Evolutionary conservation across 2,888 invertebrate genomes (phyloP).

Genomic region (Tetranychus truncatus): DNA sequence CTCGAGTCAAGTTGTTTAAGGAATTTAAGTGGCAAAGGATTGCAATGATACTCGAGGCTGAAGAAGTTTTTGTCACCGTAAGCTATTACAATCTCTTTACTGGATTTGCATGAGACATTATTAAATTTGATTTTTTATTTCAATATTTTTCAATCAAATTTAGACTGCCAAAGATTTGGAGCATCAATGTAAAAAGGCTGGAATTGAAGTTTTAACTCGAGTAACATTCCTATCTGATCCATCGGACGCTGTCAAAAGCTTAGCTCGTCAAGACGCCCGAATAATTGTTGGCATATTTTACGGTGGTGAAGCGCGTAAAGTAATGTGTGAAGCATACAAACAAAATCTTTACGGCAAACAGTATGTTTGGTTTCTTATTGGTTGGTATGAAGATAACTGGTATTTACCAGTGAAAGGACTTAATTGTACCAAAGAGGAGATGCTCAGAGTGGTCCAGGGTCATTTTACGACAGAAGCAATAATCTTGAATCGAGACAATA

Average conservation of each 20-base stretch:
- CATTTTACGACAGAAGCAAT: slow-evolving; percentile 95
- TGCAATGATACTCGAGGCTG: slow-evolving; percentile 91
- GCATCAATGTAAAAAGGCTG: too few species aligned
- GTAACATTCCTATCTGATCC: slow-evolving; percentile 95
- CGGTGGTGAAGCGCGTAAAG: slow-evolving; percentile 84
- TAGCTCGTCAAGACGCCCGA: slow-evolving; percentile 78
- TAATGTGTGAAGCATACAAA: slow-evolving; percentile 72
- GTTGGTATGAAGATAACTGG: slow-evolving; percentile 78
- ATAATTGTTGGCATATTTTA: slow-evolving; percentile 97
- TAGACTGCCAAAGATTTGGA: too few species aligned
- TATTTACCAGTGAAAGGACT: slow-evolving; percentile 46
- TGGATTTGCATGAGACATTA: too few species aligned
- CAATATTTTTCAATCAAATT: too few species aligned
- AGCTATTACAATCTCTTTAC: slow-evolving; percentile 30
- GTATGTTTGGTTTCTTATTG: slow-evolving; percentile 98
- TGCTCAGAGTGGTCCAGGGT: slow-evolving; percentile 84
- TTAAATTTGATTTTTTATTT: too few species aligned
- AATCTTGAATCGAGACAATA: slow-evolving; percentile 92
- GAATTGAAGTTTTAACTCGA: slow-evolving; percentile 73
- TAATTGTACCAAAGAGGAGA: slow-evolving; percentile 77
- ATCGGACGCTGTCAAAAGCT: slow-evolving; percentile 79
- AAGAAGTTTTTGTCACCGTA: slow-evolving; percentile 89
- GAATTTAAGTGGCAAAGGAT: slow-evolving; percentile 93
- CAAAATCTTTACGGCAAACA: slow-evolving; percentile 80
- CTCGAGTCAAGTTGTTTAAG: slow-evolving; percentile 83